Evolutionary conservation across 1,140 invertebrate genomes (phyloP).

Genomic region (Drosophila sp.): DNA sequence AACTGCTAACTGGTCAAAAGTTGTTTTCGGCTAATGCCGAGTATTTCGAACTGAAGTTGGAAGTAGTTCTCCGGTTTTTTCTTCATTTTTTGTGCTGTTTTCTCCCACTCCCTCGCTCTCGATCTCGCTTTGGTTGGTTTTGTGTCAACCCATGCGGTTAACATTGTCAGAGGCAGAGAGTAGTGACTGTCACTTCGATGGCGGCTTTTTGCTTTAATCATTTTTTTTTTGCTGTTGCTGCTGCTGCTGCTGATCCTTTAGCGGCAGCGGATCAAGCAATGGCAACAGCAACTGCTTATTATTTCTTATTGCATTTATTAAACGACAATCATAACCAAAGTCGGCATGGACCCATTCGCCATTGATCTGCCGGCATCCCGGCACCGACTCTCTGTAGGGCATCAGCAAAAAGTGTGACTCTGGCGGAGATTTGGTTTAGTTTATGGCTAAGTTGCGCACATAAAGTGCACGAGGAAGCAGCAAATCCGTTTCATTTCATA

Average conservation of each 20-base stretch:
- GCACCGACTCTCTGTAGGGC: conserved; percentile 26
- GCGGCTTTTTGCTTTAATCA: conserved; percentile 80
- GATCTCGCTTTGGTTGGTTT: conserved; percentile 30
- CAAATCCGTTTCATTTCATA: conserved; percentile 63
- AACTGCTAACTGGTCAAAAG: conserved; percentile 30
- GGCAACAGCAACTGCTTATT: conserved; percentile 69
- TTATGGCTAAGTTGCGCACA: conserved; percentile 79
- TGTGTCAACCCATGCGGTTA: conserved; percentile 59
- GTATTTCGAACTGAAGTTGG: conserved; percentile 19
- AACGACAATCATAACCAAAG: conserved; percentile 82
- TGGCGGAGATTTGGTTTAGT: conserved; percentile 75
- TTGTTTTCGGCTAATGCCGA: conserved; percentile 59
- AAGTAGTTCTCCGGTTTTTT: conserved; percentile 32
- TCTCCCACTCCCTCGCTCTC: conserved; percentile 15
- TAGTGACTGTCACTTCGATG: conserved; percentile 62
- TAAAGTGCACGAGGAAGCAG: conserved; percentile 52
- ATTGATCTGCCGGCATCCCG: conserved; percentile 49
- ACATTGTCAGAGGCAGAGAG: conserved; percentile 48
- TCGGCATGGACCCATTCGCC: conserved; percentile 56
- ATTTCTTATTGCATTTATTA: conserved; percentile 83
- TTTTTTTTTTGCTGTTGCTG: conserved; percentile 55
- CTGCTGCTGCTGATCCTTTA: conserved; percentile 61
- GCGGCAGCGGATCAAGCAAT: conserved; percentile 34
- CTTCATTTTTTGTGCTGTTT: conserved; percentile 24
- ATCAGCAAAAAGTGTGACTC: conserved; percentile 76